Evolutionary conservation across 2,113 vertebrate species (phyloP).

Genomic region (Casuarius casuarius): DNA sequence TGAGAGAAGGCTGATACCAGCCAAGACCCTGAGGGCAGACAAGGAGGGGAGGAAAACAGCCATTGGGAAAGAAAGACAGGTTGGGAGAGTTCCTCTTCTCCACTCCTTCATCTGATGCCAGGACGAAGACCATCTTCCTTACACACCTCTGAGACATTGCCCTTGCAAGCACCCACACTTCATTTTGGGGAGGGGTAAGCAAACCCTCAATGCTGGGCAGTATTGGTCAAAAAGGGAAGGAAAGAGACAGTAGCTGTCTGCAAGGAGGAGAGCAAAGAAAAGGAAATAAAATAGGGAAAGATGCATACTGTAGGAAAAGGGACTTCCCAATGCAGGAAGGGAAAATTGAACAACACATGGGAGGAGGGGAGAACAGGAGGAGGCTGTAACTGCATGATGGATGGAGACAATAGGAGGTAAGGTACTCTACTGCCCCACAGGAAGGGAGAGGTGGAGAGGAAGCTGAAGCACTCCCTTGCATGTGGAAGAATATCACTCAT

Average conservation of each 20-base stretch:
- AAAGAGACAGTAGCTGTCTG: not conserved
- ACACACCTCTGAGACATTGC: not conserved
- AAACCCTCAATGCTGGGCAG: not conserved
- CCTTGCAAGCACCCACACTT: not conserved
- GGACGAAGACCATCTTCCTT: not conserved
- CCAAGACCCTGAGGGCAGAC: not conserved
- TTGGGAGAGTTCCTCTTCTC: not conserved
- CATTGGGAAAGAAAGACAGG: not conserved
- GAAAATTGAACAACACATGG: not conserved
- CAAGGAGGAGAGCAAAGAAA: not conserved
- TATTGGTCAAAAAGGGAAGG: not conserved
- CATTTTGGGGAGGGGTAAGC: not conserved
- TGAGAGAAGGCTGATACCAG: not conserved
- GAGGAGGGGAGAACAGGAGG: not conserved
- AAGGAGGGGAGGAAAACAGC: not conserved
- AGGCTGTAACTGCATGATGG: not conserved
- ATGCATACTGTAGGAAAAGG: not conserved
- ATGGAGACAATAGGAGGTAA: not conserved
- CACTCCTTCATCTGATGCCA: not conserved
- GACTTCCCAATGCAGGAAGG: not conserved
- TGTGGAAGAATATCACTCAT: not conserved
- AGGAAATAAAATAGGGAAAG: not conserved
- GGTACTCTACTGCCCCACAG: rapidly evolving
- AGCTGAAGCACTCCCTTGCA: not conserved
- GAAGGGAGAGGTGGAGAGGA: not conserved